Evolutionary conservation across 1,140 invertebrate genomes (phyloP), one percentile per base, ranked within the genome.

Genomic region (Panagrolaimus sp.): DNA sequence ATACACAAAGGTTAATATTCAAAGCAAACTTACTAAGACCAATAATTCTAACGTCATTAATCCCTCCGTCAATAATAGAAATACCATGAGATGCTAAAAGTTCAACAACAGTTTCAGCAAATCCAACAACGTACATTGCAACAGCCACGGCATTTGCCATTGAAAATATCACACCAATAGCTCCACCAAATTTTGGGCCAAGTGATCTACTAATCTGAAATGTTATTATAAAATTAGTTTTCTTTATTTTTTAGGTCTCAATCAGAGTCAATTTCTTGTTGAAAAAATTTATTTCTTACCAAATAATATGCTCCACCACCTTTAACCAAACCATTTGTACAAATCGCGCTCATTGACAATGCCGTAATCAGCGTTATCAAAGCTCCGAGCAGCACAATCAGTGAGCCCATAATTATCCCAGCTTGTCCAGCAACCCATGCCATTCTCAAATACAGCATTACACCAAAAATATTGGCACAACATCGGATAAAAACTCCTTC

Each of bases 401-500:
- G 11, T 20, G 51, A 25, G 11, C 51, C 51, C 8, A 57, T 25
- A 11, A 57, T 20, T 68, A 92, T 88, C 68, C 88, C 88, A n/a
- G 88, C 87, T 77, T 88, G 87, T 38, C 87, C 88, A 5, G 87
- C 86, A 4, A 89, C 84, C 87, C 87, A 88, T 5, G 86, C 85
- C 67, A 88, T 81, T 16, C 87, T 82, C 5, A 88, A 78, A 74
- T 88, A 88, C 13, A 88, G 78, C 85, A 88, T 88, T 51, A 87
- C 88, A 63, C 87, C 87, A 82, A 87, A 88, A 69, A 88, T 88
- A 72, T 87, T 87, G 71, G 93, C 87, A 9, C 93, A 87, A 84
- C 91, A 92, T 61, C 79, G 72, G 14, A 78, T 75, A 20, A 78
- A 65, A 42, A 78, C 77, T 25, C 77, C 77, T 31, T 67, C 64